These are phyloP conservation scores for Drosophila meridiana DNA, from an alignment of 2,888 invertebrate genomes.

Conservation along the genomic window DNA sequence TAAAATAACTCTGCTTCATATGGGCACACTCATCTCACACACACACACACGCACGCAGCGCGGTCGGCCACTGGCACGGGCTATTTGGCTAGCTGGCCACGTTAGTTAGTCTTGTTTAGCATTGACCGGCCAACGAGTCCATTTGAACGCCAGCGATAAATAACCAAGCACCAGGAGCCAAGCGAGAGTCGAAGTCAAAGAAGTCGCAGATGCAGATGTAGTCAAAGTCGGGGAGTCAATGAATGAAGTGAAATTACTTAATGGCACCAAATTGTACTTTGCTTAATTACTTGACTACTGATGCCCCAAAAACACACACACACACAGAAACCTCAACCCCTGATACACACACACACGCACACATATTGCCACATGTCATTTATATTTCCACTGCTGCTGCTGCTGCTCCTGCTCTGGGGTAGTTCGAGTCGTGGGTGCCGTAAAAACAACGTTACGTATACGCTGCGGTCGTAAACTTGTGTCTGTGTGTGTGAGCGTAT, in stretches of 20 bases:
- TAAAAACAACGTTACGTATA: slow-evolving; percentile 71
- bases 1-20: slow-evolving; percentile 54
- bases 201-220: slow-evolving; percentile 11
- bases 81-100: not conserved
- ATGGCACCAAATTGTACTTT: slow-evolving; percentile 82
- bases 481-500: slow-evolving; percentile 15
- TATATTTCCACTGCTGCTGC: slow-evolving; percentile 33
- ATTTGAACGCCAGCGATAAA: slow-evolving; percentile 75
- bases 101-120: slow-evolving; percentile 27
- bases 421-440: slow-evolving; percentile 70
- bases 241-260: slow-evolving; percentile 80
- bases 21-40: slow-evolving; percentile 25
- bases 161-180: slow-evolving; percentile 54
- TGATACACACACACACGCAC: not conserved
- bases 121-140: slow-evolving; percentile 61
- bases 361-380: slow-evolving; percentile 58
- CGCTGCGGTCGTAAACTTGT: slow-evolving; percentile 66
- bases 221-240: slow-evolving; percentile 60
- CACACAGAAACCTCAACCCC: not conserved
- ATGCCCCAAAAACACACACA: slow-evolving; percentile 44
- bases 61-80: slow-evolving; percentile 41
- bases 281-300: slow-evolving; percentile 82
- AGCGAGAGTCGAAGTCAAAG: slow-evolving; percentile 8
- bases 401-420: slow-evolving; percentile 6
- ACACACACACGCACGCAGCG: slow-evolving; percentile 44